Evolutionary conservation across 2,113 vertebrate genomes (phyloP), one percentile per base, ranked within the genome.

Genomic region (Alouatta palliata): DNA sequence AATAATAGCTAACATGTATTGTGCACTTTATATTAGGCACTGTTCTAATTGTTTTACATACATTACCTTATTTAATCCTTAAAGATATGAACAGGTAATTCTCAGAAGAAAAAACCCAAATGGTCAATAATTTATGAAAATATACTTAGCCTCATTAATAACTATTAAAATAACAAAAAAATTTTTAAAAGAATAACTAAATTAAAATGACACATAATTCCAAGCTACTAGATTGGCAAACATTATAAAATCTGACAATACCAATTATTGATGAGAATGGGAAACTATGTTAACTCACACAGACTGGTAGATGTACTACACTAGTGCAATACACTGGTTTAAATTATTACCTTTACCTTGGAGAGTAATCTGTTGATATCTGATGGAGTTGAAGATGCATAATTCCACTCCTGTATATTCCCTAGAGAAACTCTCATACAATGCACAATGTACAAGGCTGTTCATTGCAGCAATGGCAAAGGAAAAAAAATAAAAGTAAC

Each of bases 201-300:
- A 54, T 71, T 89, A 83, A 94, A 91, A 68, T 73, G 23, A 20
- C 17, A 87, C 88, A 8, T 32, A 75, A 68, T 93, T 95, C 47
- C 64, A 90, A 95, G 32, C 2, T 40, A 70, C 80, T 87, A 43
- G 6, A 58, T 81, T 82, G 75, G 77, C 19, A 76, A 79, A 58
- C 27, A 73, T 76, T 47, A 56, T 90, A 82, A 95, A 86, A 76
- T 77, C 17, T 95, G 56, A 93, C 52, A 83, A 77, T 91, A 77
- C 25, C 16, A 76, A 32, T n/a, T 56, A 35, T 56, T 71, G 49
- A 93, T 84, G 43, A 82, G 43, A 23, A 58, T 87, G 58, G 64
- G 10, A 83, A 93, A 90, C 2, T 61, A 20, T 37, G 32, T 23
- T 86, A 86, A 71, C 61, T 87, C 75, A 64, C 43, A 45, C 25